Percentiles rank a stretch among this genome's conserved stretches.
These are phyloP conservation scores for Nycticorax nycticorax DNA, from an alignment of 2,113 vertebrate genomes.

Conservation along the genomic window DNA sequence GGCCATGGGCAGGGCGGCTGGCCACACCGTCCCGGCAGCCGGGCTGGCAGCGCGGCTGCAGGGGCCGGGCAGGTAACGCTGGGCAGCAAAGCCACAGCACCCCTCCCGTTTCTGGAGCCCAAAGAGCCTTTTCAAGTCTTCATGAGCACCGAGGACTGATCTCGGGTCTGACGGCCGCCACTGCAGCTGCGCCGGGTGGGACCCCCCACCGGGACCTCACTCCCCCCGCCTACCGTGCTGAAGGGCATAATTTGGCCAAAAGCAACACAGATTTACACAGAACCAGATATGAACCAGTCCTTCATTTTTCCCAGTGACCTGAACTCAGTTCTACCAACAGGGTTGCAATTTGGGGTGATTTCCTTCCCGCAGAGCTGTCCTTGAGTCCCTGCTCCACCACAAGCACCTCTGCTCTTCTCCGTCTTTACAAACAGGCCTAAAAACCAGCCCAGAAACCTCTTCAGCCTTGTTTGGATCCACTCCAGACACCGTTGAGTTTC, in stretches of 20 bases:
- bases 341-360: not conserved
- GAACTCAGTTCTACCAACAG: not conserved
- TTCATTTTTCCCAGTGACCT: not conserved
- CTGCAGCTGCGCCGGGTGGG: rapidly evolving
- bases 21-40: rapidly evolving
- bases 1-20: not conserved
- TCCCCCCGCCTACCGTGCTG: rapidly evolving
- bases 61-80: rapidly evolving
- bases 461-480: not conserved
- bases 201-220: rapidly evolving
- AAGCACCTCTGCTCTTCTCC: not conserved
- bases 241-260: not conserved
- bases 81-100: rapidly evolving
- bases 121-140: not conserved
- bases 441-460: not conserved
- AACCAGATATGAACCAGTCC: rapidly evolving
- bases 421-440: not conserved
- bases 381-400: not conserved
- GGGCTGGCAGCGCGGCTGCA: not conserved
- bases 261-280: not conserved
- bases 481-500: not conserved
- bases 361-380: not conserved
- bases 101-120: rapidly evolving
- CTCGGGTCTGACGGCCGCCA: rapidly evolving
- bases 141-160: too few species aligned